Evolutionary conservation across 2,797 vertebrate genomes (phyloP).

Genomic region (Ptychadena robeensis): DNA sequence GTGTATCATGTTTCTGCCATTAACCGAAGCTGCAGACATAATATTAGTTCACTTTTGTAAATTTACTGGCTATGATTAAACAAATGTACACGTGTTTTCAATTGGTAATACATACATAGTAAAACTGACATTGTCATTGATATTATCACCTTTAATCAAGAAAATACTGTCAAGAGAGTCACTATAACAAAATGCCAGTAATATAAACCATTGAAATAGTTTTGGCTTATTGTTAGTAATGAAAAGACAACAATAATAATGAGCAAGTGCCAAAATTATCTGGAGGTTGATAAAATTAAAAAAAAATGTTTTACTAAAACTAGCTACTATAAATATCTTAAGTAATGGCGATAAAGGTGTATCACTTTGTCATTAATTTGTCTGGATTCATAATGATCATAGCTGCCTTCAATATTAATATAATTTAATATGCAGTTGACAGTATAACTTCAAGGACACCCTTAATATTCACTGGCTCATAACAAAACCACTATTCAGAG

Average conservation of each 20-base stretch:
- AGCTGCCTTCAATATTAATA: slow-evolving; percentile 47
- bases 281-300: not conserved
- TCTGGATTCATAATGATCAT: slow-evolving; percentile 18
- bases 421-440: slow-evolving; percentile 25
- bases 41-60: slow-evolving; percentile 24
- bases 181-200: not conserved
- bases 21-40: slow-evolving; percentile 41
- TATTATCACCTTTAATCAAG: not conserved
- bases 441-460: slow-evolving; percentile 15
- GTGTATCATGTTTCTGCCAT: slow-evolving; percentile 44
- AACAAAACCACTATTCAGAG: slow-evolving; percentile 12
- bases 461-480: slow-evolving; percentile 55
- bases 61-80: not conserved
- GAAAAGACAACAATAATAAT: not conserved
- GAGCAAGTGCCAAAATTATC: not conserved
- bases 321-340: not conserved
- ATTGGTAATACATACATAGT: not conserved
- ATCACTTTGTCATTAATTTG: not conserved
- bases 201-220: not conserved
- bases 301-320: not conserved
- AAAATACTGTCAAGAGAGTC: not conserved
- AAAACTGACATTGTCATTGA: not conserved
- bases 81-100: not conserved
- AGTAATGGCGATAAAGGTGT: not conserved
- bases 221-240: not conserved